A percentile compares a stretch with the other conserved stretches of the same genome.
Conservation (phyloP, 2,888 invertebrate genomes). For the Thalpophila matura region DNA sequence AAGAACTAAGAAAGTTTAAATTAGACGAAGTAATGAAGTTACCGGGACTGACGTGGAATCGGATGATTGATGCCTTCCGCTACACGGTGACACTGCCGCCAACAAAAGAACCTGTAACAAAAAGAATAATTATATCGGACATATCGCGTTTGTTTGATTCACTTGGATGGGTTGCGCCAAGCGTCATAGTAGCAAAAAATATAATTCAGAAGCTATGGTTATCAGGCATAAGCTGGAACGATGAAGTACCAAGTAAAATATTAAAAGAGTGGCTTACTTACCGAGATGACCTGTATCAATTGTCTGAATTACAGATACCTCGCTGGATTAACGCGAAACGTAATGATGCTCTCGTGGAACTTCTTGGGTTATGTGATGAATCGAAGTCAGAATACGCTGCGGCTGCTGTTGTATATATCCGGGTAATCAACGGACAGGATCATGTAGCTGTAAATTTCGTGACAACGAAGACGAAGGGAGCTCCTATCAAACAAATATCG, state of each 20-base stretch:
- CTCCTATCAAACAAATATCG: background rate
- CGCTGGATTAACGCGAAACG: background rate
- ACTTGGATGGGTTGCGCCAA: constrained; percentile 4
- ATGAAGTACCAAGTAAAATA: background rate
- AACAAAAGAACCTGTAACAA: constrained; percentile 1
- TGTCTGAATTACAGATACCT: background rate
- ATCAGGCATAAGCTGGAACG: constrained; percentile 4
- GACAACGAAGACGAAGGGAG: background rate
- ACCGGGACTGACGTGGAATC: constrained; percentile 4
- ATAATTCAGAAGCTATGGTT: constrained; percentile 2
- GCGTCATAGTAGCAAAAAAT: constrained; percentile 2
- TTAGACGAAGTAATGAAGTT: constrained; percentile 3
- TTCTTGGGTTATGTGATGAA: background rate
- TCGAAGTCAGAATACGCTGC: background rate
- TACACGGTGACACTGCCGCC: background rate
- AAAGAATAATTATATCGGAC: constrained; percentile 3
- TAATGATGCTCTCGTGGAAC: background rate
- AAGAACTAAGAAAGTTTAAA: background rate
- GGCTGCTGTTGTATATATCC: background rate
- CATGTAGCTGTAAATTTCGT: background rate
- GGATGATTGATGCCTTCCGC: background rate
- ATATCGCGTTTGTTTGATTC: constrained; percentile 5
- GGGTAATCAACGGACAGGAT: background rate
- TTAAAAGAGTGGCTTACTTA: constrained; percentile 6
- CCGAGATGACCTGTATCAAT: background rate